Percentiles rank a stretch among this genome's conserved stretches.
phyloP scores from a whole-genome alignment of 1,140 invertebrate species.

The Anthonomus grandis region DNA sequence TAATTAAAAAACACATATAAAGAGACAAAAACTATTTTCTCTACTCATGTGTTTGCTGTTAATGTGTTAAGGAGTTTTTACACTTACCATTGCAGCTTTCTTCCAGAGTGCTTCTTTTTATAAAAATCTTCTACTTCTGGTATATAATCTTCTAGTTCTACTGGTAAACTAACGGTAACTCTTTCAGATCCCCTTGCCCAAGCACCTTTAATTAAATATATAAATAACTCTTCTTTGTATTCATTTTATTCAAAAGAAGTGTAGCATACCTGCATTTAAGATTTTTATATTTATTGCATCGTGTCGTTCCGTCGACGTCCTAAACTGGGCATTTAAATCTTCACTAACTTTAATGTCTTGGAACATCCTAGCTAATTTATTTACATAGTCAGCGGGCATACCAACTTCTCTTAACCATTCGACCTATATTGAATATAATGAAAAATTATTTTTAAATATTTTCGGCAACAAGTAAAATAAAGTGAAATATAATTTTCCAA shows the following conservation, averaged over 20 bases:
- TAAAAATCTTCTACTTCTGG: slow-evolving; percentile 96
- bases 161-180: slow-evolving; percentile 90
- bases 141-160: slow-evolving; percentile 97
- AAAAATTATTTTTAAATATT: background rate
- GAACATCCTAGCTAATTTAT: slow-evolving; percentile 95
- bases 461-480: background rate
- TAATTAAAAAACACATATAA: background rate
- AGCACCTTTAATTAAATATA: slow-evolving; percentile 59
- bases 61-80: background rate
- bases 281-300: slow-evolving; percentile 88
- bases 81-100: slow-evolving; percentile 89
- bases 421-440: slow-evolving; percentile 47
- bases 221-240: no score
- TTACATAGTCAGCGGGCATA: slow-evolving; percentile 99
- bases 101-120: slow-evolving; percentile 94
- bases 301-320: slow-evolving; percentile 61
- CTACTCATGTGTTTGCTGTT: background rate
- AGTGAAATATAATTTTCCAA: no score
- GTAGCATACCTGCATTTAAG: slow-evolving; percentile 78
- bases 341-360: slow-evolving; percentile 99
- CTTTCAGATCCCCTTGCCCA: slow-evolving; percentile 94
- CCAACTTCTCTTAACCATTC: slow-evolving; percentile 93
- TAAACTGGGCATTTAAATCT: slow-evolving; percentile 84
- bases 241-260: no score
- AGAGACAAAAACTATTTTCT: background rate